Base-by-base conservation (phyloP, 1,140 invertebrate species). In the Cyclargus thomasi region DNA sequence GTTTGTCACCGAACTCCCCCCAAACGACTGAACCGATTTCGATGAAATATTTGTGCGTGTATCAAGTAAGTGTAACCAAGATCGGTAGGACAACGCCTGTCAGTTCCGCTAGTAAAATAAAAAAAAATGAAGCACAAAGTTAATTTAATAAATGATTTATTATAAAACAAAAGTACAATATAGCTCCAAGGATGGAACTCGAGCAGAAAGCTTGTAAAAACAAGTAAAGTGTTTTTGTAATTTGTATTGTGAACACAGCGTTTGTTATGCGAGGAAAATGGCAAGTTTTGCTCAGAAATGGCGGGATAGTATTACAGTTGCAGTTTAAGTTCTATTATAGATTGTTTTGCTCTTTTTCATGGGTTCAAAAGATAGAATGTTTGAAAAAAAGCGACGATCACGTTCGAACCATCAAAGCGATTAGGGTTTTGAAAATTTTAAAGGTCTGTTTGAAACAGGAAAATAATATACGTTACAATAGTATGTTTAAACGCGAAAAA, bases 211-310 rank as follows among this genome's bases (percentile, higher is more conserved):
- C 39, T 47, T 47, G 39, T 47, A 47, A 47, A 47, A 47, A 47
- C 39, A 47, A 47, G 39, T 47, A 47, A 47, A 47, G 39, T 47
- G 39, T 47, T 47, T 47, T 47, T 47, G 39, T 47, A 47, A 47
- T 47, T 11, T 47, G 39, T 47, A 47, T 47, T 47, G 39, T 47
- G 39, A 11, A 47, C 10, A 47, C 39, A 47, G 39, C 39, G 14
- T 8, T 47, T 47, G 39, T 47, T 16, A 11, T 47, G 6, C 11
- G 39, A 47, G 14, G 39, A 47, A 47, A 47, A 47, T 47, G 39
- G 39, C 39, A 47, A 8, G 11, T 47, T 47, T 47, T 11, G 8
- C 39, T 47, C 39, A 47, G 39, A 47, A 47, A 47, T 47, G 3
- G 39, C 1, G 39, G 39, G 39, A 16, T 47, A 47, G 3, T 47